phyloP scores from a whole-genome alignment of 1,140 invertebrate species.

The Linepithema humile region DNA sequence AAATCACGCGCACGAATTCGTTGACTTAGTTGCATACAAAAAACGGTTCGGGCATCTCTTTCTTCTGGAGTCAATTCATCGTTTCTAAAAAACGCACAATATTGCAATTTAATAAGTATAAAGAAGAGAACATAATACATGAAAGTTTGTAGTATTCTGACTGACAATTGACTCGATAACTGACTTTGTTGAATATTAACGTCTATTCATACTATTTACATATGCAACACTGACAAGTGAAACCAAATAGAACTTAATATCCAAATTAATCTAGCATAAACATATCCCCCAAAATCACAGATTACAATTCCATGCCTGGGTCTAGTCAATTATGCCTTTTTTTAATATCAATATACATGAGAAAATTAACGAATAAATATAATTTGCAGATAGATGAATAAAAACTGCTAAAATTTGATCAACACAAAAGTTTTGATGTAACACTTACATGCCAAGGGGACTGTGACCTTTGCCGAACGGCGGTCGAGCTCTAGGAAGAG shows the following conservation, averaged over 20 bases:
- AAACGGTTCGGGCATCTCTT: constrained; percentile 98
- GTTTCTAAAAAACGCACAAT: constrained; percentile 69
- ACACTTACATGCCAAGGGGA: constrained; percentile 83
- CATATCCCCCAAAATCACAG: constrained; percentile 69
- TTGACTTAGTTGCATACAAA: constrained; percentile 98
- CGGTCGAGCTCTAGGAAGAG: constrained; percentile 81
- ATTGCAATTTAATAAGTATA: background rate
- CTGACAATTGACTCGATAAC: too few species aligned
- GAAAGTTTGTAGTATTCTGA: background rate
- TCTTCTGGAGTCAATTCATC: constrained; percentile 98
- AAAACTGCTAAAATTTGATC: too few species aligned
- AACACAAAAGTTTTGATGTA: too few species aligned
- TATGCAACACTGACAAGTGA: background rate
- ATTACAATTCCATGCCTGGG: constrained; percentile 52
- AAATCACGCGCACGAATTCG: constrained; percentile 97
- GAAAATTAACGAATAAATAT: too few species aligned
- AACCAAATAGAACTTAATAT: background rate
- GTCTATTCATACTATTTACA: background rate
- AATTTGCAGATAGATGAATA: too few species aligned
- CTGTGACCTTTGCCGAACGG: constrained; percentile 83
- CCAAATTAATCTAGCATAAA: constrained; percentile 68
- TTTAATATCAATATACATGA: background rate
- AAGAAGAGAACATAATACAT: background rate
- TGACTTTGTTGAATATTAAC: constrained; percentile 41
- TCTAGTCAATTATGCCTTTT: constrained; percentile 73